Evolutionary conservation across 2,113 vertebrate genomes (phyloP).

Genomic region (Forbesichthys agassizii): DNA sequence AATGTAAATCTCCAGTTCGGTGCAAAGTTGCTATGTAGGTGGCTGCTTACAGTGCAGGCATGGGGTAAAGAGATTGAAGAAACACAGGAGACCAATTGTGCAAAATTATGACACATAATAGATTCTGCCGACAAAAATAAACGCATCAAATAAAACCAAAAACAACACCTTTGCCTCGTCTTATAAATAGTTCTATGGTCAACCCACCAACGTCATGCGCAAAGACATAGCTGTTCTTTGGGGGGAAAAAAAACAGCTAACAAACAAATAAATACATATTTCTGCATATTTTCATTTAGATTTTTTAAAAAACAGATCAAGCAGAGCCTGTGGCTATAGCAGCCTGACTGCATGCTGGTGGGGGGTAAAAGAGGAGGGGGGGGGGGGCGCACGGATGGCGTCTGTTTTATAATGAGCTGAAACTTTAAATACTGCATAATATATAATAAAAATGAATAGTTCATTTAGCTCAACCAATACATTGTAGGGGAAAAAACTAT

Average conservation of each 20-base stretch:
- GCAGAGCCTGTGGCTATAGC: constrained; percentile 86
- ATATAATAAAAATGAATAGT: constrained; percentile 98
- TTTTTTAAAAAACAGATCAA: constrained; percentile 78
- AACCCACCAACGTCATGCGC: constrained; percentile 20
- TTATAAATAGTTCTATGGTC: too few species aligned
- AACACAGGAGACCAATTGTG: constrained; percentile 31
- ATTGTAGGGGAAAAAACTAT: constrained; percentile 89
- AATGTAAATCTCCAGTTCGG: constrained; percentile 69
- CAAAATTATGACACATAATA: constrained; percentile 30
- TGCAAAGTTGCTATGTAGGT: constrained; percentile 44
- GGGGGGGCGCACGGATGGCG: constrained; percentile 89
- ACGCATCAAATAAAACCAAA: constrained; percentile 30
- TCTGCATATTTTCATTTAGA: constrained; percentile 73
- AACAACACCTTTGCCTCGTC: constrained; percentile 34
- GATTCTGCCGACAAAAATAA: constrained; percentile 26
- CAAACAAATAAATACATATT: constrained; percentile 73
- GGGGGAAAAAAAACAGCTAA: constrained; percentile 54
- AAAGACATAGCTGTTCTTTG: constrained; percentile 47
- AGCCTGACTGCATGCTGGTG: constrained; percentile 82
- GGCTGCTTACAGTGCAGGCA: constrained; percentile 57
- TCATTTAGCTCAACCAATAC: constrained; percentile 95
- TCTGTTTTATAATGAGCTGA: constrained; percentile 99
- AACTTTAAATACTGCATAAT: constrained; percentile 99
- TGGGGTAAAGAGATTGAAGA: constrained; percentile 35
- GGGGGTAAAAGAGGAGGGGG: constrained; percentile 89